Conservation (phyloP, 2,797 vertebrate genomes). For the Pipistrellus pygmaeus region DNA sequence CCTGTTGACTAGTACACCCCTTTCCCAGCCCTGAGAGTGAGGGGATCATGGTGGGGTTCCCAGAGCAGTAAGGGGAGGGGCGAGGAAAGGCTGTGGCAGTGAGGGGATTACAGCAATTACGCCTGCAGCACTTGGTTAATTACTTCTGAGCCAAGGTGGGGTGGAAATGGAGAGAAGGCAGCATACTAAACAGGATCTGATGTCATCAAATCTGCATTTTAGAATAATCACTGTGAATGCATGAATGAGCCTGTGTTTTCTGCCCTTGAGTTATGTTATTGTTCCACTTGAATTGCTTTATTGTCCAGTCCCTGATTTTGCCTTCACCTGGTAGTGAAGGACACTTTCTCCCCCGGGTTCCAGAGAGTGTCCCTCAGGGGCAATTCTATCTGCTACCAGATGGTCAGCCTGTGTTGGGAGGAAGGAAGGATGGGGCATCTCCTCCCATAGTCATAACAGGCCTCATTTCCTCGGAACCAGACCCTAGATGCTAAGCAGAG, state of each 20-base stretch:
- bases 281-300: slow-evolving; percentile 39
- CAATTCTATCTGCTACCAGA: rapidly evolving
- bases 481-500: too few species aligned
- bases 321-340: not conserved
- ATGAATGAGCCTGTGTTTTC: slow-evolving; percentile 26
- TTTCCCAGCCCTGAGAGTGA: not conserved
- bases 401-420: not conserved
- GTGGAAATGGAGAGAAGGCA: not conserved
- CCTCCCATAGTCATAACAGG: not conserved
- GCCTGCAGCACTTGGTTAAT: not conserved
- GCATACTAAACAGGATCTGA: slow-evolving; percentile 36
- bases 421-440: not conserved
- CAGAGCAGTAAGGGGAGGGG: not conserved
- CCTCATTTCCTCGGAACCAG: not conserved
- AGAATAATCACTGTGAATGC: not conserved
- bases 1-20: not conserved
- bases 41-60: not conserved
- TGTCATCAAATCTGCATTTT: slow-evolving; percentile 29
- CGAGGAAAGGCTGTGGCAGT: not conserved
- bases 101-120: not conserved
- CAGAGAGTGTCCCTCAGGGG: not conserved
- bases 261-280: slow-evolving; percentile 26
- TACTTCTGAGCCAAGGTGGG: not conserved
- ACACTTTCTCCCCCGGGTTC: not conserved
- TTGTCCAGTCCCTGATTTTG: slow-evolving; percentile 24